Percentiles rank a stretch among this genome's conserved stretches.
Conservation (phyloP, 2,113 vertebrate genomes). For the Actinemys pallida region DNA sequence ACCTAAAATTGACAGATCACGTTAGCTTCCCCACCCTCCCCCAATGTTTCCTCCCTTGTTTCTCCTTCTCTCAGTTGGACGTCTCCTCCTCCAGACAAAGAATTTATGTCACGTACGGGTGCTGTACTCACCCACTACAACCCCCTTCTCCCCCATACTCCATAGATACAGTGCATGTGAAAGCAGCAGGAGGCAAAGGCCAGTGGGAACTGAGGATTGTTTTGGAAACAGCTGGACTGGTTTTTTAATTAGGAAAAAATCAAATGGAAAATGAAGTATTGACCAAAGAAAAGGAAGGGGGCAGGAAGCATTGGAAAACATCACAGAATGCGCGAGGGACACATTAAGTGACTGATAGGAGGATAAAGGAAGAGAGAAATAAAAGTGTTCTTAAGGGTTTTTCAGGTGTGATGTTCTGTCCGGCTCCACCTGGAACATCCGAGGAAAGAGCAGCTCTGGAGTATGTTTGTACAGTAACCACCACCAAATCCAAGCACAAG, state of each 20-base stretch:
- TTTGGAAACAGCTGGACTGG: neutral
- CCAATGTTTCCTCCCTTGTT: no score
- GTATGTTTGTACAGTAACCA: no score
- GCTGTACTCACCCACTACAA: conserved; percentile 47
- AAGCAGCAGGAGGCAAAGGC: neutral
- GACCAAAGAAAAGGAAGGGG: neutral
- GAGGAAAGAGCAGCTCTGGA: no score
- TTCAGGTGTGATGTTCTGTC: neutral
- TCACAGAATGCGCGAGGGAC: no score
- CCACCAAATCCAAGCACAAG: neutral
- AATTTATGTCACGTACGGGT: neutral
- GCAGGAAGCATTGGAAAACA: neutral
- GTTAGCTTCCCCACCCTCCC: neutral
- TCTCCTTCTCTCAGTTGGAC: neutral
- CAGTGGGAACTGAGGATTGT: neutral
- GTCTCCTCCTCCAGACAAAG: neutral
- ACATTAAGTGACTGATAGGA: neutral
- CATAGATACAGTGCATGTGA: neutral
- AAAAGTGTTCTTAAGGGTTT: neutral
- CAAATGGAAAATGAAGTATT: neutral
- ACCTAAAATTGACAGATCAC: neutral
- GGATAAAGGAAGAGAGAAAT: neutral
- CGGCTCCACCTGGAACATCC: no score
- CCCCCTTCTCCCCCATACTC: neutral
- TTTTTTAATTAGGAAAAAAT: neutral